Evolutionary conservation across 2,113 vertebrate genomes (phyloP).

Genomic region (Heloderma charlesbogerti): DNA sequence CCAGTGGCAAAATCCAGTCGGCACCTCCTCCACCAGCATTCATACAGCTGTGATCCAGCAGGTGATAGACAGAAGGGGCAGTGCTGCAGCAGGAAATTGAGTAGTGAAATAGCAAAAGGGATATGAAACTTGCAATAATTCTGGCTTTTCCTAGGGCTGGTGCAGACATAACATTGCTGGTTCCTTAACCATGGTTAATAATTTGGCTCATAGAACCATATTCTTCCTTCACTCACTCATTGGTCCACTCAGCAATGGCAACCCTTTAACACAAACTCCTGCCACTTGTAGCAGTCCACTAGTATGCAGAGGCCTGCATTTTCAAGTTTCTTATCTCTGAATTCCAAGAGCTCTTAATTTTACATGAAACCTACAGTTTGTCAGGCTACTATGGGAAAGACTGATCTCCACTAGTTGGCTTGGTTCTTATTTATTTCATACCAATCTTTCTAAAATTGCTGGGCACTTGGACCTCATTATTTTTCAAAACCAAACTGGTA

Average conservation of each 20-base stretch:
- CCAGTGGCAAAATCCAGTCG: background rate
- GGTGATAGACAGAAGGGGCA: background rate
- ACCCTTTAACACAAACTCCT: background rate
- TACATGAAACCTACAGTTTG: background rate
- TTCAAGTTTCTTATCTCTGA: background rate
- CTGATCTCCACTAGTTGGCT: background rate
- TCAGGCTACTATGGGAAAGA: background rate
- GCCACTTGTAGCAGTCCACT: background rate
- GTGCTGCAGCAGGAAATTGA: background rate
- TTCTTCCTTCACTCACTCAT: no score
- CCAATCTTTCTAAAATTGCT: background rate
- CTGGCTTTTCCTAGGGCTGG: background rate
- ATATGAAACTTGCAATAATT: background rate
- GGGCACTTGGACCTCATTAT: background rate
- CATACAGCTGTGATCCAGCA: background rate
- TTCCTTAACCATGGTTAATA: background rate
- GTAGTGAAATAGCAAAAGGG: background rate
- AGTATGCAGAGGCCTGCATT: background rate
- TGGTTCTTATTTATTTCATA: background rate
- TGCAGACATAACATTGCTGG: background rate
- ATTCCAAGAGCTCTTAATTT: background rate
- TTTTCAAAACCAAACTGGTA: background rate
- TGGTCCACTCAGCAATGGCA: background rate
- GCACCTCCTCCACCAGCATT: rapidly evolving
- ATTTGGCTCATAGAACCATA: background rate